Evolutionary conservation across 2,888 invertebrate species (phyloP), one percentile per base, ranked within the genome.

Genomic region (Odontothrips loti): DNA sequence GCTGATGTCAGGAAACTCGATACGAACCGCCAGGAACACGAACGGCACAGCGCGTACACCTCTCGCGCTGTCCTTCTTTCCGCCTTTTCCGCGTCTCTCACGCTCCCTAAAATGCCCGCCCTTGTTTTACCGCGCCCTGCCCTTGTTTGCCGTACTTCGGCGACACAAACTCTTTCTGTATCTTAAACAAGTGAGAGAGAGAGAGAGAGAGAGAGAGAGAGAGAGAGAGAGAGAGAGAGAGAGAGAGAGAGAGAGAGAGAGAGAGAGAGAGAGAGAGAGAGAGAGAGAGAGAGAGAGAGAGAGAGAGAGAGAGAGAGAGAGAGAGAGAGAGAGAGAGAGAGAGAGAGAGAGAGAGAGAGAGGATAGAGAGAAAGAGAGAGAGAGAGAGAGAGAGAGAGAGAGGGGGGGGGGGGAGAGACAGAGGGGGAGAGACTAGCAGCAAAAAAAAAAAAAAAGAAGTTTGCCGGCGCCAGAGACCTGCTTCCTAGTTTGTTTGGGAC

Each of bases 161-260:
- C 68, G 68, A 68, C 68, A 68, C 63, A n/a, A 23, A 68, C 68
- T 68, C 68, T 43, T 23, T 23, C 68, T 68, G 68, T 23, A 23
- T 68, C 68, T 23, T 68, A 23, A 23, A 68, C 23, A 68, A 68
- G 68, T 8, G 68, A 9, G 8, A 23, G 23, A 8, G 23, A 11
- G 6, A 10, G 23, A 6, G 23, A 20, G 23, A 23, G 68, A 0
- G 1, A 3, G 68, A 1, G 23, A 68, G 23, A 68, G 23, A 68
- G 11, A 68, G 23, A 4, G 23, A 6, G 68, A 43, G 34, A 43
- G 34, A 43, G 34, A 43, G 6, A 43, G 34, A 6, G 34, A 6
- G 34, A 43, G 34, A 43, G 6, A 43, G 2, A 6, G 3, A 43
- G 34, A 6, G 6, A 43, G 34, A 43, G 34, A 2, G 34, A 6